phyloP scores from a whole-genome alignment of 2,113 vertebrate genomes.

The human region GRCh38 chr21:31504501-31505000 shows the following conservation, averaged over 20 bases:
- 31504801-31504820: background rate
- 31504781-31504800: background rate
- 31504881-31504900: background rate
- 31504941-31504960: background rate
- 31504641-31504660: background rate
- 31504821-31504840: background rate
- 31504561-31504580: background rate
- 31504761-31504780: rapidly evolving
- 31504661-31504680: rapidly evolving
- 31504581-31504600: background rate
- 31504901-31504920: background rate
- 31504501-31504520: background rate
- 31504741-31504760: background rate
- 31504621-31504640: background rate
- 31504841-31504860: background rate
- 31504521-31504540: background rate
- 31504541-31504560: background rate
- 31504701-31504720: background rate
- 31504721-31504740: background rate
- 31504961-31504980: background rate
- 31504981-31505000: background rate
- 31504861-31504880: background rate
- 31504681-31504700: rapidly evolving
- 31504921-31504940: background rate
- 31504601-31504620: background rate